Conservation (phyloP, 2,888 invertebrate genomes). For the Aspidiotus rigidus region DNA sequence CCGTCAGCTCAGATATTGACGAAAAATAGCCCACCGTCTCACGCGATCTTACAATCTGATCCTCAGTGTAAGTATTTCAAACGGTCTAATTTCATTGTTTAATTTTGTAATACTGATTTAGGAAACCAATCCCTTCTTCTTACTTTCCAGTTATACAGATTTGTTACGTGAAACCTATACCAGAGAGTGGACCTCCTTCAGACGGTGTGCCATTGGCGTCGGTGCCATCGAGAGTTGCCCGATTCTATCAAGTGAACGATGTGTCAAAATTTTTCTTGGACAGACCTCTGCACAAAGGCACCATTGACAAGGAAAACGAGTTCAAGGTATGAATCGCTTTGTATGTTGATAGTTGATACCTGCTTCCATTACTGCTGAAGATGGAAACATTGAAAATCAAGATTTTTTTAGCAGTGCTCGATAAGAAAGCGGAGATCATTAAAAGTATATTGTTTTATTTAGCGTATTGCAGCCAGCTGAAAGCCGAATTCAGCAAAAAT, state of each 20-base stretch:
- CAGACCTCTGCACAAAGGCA: constrained; percentile 78
- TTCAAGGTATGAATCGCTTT: constrained; percentile 53
- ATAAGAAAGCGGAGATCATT: too few relatives aligned
- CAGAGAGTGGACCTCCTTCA: constrained; percentile 50
- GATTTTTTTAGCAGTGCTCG: too few relatives aligned
- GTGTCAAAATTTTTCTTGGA: constrained; percentile 85
- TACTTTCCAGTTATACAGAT: constrained; percentile 76
- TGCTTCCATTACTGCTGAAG: too few relatives aligned
- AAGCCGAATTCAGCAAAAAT: too few relatives aligned
- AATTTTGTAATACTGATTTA: not conserved
- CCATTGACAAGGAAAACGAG: constrained; percentile 87
- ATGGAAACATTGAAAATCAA: too few relatives aligned
- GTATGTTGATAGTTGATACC: not conserved
- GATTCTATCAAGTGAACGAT: constrained; percentile 79
- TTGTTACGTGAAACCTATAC: constrained; percentile 83
- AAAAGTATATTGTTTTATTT: too few relatives aligned
- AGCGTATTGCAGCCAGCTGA: too few relatives aligned
- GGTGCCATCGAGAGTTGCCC: constrained; percentile 75
- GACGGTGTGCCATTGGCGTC: constrained; percentile 45
- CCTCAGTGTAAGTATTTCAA: constrained; percentile 58
- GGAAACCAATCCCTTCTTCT: not conserved
- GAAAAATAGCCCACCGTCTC: constrained; percentile 84
- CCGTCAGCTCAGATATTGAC: constrained; percentile 87
- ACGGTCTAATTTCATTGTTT: not conserved
- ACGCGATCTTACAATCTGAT: constrained; percentile 71